These are phyloP conservation scores for Cephus nigrinus DNA, from an alignment of 2,888 invertebrate species.

Conservation along the genomic window DNA sequence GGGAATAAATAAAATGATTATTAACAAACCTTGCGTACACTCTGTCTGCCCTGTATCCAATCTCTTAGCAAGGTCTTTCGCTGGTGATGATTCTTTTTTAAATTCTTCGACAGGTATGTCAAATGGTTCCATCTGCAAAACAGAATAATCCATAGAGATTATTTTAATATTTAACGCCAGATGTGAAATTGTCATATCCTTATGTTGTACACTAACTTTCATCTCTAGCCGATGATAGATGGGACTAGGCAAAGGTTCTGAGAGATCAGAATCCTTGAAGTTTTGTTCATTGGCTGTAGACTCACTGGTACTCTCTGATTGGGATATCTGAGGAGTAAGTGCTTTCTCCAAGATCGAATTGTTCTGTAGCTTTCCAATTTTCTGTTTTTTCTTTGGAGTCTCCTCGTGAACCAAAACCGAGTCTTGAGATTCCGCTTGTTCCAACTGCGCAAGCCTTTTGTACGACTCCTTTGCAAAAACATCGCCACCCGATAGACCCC, in stretches of 20 bases:
- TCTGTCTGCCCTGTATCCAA: constrained; percentile 51
- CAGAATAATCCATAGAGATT: neutral
- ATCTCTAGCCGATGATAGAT: constrained; percentile 55
- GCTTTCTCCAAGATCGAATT: constrained; percentile 56
- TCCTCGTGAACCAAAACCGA: constrained; percentile 38
- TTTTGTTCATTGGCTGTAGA: constrained; percentile 46
- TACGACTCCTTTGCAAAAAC: constrained; percentile 66
- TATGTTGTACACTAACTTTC: constrained; percentile 47
- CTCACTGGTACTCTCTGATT: constrained; percentile 43
- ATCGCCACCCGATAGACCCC: constrained; percentile 75
- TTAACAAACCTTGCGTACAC: constrained; percentile 48
- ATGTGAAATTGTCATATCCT: neutral
- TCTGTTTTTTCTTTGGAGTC: constrained; percentile 51
- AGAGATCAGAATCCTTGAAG: constrained; percentile 43
- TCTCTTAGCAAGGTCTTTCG: constrained; percentile 48
- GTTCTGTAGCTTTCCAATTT: constrained; percentile 41
- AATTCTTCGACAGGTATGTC: constrained; percentile 51
- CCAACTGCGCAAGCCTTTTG: constrained; percentile 51
- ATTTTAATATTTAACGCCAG: neutral
- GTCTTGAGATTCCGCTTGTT: constrained; percentile 41
- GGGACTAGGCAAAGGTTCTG: constrained; percentile 45
- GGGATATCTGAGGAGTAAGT: constrained; percentile 43
- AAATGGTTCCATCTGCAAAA: constrained; percentile 53
- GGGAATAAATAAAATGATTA: neutral
- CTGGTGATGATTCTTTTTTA: constrained; percentile 37